Evolutionary conservation across 1,140 invertebrate genomes (phyloP), one percentile per base, ranked within the genome.

Genomic region (Chymomyza costata): DNA sequence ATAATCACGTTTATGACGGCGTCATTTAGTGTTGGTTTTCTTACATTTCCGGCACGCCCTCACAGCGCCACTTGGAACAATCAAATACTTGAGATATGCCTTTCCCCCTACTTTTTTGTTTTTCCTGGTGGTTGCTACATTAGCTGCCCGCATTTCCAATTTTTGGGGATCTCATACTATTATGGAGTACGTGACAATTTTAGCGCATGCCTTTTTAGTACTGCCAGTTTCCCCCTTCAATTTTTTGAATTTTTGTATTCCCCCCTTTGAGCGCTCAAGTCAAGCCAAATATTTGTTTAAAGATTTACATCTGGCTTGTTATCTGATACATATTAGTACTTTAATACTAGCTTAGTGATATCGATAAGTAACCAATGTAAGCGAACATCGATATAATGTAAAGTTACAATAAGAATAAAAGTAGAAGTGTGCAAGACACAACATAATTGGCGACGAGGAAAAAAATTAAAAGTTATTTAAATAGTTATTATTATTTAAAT

Each of bases 131-230:
- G n/a, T n/a, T n/a, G n/a, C n/a, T n/a, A n/a, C 15, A 65, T 43
- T 65, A 41, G 40, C 44, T 49, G 49, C 73, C 73, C 67, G 67
- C 58, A 78, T 76, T 41, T 45, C 35, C 48, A 50, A 31, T 21
- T 53, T 60, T 48, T 37, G 13, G 18, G 45, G 17, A 16, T 14
- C 13, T 6, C n/a, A n/a, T n/a, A 17, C 16, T 46, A 11, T 47
- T 53, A n/a, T n/a, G 55, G 58, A 55, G 74, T 80, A 76, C 76
- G 76, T 76, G 76, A 82, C 76, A 82, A 80, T 82, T 71, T 82
- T 62, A 53, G 54, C 78, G 49, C 69, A 71, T 16, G 46, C 16
- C 44, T 59, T 11, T 43, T 39, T 39, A 16, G 16, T 18, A 21
- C 25, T 53, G 35, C 15, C 10, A 16, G 19, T 14, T 35, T 34